Base-by-base conservation (phyloP, 2,797 vertebrate genomes). In the Remorina albescens region DNA sequence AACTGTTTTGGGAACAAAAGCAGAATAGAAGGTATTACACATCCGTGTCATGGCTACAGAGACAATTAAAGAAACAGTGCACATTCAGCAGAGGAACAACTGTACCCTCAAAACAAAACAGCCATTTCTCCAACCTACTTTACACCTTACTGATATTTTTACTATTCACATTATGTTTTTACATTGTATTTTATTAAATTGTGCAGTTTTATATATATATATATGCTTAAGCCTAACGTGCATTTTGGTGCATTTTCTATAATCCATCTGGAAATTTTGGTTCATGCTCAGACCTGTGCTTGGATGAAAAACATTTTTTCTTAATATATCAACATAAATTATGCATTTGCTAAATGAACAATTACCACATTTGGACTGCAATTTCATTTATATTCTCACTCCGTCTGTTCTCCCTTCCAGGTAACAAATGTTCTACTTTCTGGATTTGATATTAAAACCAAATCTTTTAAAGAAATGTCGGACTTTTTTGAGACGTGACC, bases 1-100 rank as follows among this genome's bases (percentile, higher is more conserved):
- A 47, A 2, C 37, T 61, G 54, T 71, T 77, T 47, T 6, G 58
- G 53, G 36, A 80, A 67, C 30, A 55, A 56, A 60, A 34, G 41
- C 59, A 36, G 7, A 51, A 68, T 7, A 44, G 8, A 59, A 78
- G 61, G 12, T 8, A 16, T 6, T 11, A 7, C 36, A 49, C 28
- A 37, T 54, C 53, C 49, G 51, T 47, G 34, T 56, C 71, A 51
- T 23, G 25, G 36, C 18, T 32, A 56, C 42, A 21, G 23, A 26
- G 36, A 69, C 49, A 55, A 76, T 50, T n/a, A 59, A 69, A 59
- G 26, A 53, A 53, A 65, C 4, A 19, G 15, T 18, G 36, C 8
- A 16, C 56, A n/a, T 12, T 25, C 57, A 59, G 25, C 23, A 59
- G 37, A 61, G 19, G 1, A 60, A 34, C 30, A 50, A 21, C 15